Evolutionary conservation across 2,113 vertebrate genomes (phyloP).

Genomic region (Crotalus tigris): DNA sequence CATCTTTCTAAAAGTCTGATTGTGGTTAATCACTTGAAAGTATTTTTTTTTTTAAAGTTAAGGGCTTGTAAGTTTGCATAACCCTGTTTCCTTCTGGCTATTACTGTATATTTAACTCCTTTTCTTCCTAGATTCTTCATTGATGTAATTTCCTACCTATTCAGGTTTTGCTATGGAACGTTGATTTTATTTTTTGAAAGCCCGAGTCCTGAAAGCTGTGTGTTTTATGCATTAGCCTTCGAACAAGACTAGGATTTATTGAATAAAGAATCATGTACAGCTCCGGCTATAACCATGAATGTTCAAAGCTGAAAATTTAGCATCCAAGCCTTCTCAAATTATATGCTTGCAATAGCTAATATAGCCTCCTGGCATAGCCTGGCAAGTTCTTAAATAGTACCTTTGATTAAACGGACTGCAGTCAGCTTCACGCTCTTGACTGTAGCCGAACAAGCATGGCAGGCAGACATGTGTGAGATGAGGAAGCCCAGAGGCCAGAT

Average conservation of each 20-base stretch:
- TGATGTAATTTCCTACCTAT: neutral
- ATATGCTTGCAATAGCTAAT: constrained; percentile 32
- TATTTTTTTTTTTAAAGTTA: neutral
- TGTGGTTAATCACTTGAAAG: neutral
- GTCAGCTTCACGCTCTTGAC: constrained; percentile 24
- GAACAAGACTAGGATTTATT: neutral
- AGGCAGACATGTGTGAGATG: constrained; percentile 15
- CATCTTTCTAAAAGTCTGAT: neutral
- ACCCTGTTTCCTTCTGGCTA: neutral
- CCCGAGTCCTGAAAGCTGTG: neutral
- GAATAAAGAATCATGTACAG: neutral
- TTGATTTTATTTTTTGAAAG: neutral
- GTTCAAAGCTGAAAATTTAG: constrained; percentile 16
- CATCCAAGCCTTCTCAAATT: constrained; percentile 12
- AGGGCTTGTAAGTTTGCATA: neutral
- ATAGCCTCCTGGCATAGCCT: constrained; percentile 51
- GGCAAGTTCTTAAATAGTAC: constrained; percentile 43
- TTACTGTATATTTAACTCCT: no score
- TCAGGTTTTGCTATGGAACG: neutral
- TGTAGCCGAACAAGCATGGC: constrained; percentile 18
- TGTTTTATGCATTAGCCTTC: neutral
- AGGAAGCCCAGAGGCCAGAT: constrained; percentile 9
- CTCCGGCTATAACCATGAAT: neutral
- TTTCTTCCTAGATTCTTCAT: neutral
- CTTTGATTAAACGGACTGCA: constrained; percentile 34